A percentile compares a stretch with the other conserved stretches of the same genome.
These are phyloP conservation scores for Siniperca undulata DNA, from an alignment of 2,797 vertebrate species.

Conservation along the genomic window DNA sequence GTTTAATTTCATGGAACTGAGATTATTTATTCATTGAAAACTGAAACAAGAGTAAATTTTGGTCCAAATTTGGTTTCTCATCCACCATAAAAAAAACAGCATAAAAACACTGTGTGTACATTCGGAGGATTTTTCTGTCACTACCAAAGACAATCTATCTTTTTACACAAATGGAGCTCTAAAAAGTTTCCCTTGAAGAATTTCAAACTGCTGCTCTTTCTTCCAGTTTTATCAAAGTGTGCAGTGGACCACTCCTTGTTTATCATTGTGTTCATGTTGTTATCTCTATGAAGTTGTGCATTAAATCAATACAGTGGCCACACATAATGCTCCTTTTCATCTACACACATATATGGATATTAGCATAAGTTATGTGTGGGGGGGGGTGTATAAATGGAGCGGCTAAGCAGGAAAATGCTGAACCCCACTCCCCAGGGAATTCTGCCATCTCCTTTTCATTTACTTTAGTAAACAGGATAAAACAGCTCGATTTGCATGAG, in stretches of 20 bases:
- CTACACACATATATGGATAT: conserved; percentile 47
- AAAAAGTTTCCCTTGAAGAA: conserved; percentile 55
- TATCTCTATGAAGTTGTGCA: conserved; percentile 60
- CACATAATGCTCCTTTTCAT: conserved; percentile 61
- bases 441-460: conserved; percentile 70
- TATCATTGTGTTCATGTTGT: conserved; percentile 65
- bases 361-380: conserved; percentile 71
- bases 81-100: too few relatives aligned
- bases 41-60: not conserved
- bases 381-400: conserved; percentile 61
- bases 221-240: conserved; percentile 62
- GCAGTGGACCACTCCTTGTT: conserved; percentile 59
- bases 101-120: not conserved
- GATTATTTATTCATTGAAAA: not conserved
- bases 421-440: conserved; percentile 74
- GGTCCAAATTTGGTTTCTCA: not conserved
- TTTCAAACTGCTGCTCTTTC: conserved; percentile 56
- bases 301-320: conserved; percentile 64
- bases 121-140: not conserved
- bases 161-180: not conserved
- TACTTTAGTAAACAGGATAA: conserved; percentile 82
- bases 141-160: not conserved
- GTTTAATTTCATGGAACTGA: not conserved
- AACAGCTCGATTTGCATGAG: conserved; percentile 79
- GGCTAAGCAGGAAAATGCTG: conserved; percentile 55